Evolutionary conservation across 1,140 invertebrate species (phyloP).

Genomic region (Zaprionus gabonicus): DNA sequence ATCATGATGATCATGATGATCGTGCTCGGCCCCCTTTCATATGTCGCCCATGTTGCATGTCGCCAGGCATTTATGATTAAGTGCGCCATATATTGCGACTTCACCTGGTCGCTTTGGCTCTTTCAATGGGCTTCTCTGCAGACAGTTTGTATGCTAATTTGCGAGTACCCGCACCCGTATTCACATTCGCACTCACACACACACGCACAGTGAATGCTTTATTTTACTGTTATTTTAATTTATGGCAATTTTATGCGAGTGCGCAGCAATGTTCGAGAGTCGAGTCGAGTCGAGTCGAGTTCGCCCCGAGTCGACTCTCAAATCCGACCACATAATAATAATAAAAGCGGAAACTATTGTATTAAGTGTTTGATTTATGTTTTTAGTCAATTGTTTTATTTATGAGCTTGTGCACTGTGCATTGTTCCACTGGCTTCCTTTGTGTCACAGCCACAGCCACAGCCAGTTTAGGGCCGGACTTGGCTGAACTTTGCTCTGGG

Average conservation of each 20-base stretch:
- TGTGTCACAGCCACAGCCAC: slow-evolving; percentile 7
- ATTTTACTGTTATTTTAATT: slow-evolving; percentile 82
- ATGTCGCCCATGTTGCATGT: slow-evolving; percentile 62
- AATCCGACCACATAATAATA: slow-evolving; percentile 73
- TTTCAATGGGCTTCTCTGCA: slow-evolving; percentile 63
- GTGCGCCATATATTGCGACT: slow-evolving; percentile 70
- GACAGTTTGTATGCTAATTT: slow-evolving; percentile 83
- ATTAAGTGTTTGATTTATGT: slow-evolving; percentile 83
- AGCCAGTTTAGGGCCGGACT: slow-evolving; percentile 30
- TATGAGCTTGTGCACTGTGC: slow-evolving; percentile 58
- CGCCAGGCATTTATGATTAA: slow-evolving; percentile 79
- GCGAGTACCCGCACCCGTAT: slow-evolving; percentile 48
- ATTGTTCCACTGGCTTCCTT: slow-evolving; percentile 41
- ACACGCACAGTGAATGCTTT: slow-evolving; percentile 51
- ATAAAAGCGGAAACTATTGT: slow-evolving; percentile 83
- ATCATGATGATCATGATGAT: background rate
- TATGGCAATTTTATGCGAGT: slow-evolving; percentile 80
- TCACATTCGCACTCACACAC: background rate
- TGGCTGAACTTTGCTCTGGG: slow-evolving; percentile 33
- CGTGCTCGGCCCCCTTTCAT: slow-evolving; percentile 15
- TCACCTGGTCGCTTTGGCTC: slow-evolving; percentile 52
- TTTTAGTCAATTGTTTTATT: slow-evolving; percentile 81
- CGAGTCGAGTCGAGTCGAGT: too few relatives aligned
- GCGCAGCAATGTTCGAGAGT: slow-evolving; percentile 59
- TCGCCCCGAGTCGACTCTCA: slow-evolving; percentile 16